Conservation (phyloP, 2,113 vertebrate species). For the Calidris pygmaea region DNA sequence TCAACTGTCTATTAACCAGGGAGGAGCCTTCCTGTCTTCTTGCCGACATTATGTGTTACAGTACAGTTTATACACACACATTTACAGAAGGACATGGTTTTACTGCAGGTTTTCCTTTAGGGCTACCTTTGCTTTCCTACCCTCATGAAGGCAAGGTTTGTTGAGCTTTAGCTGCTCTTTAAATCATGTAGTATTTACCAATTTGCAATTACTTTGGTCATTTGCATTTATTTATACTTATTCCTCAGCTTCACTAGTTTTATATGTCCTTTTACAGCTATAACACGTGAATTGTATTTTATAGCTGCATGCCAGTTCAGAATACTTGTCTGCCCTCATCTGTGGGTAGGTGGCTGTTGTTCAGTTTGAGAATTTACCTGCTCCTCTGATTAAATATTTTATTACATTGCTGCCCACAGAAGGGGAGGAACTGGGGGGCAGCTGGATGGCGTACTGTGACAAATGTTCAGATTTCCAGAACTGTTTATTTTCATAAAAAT, state of each 20-base stretch:
- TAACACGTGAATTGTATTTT: background rate
- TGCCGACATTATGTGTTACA: background rate
- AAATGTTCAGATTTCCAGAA: background rate
- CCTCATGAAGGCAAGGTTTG: background rate
- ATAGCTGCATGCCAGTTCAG: background rate
- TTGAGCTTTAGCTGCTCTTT: constrained; percentile 20
- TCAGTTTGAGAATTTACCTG: background rate
- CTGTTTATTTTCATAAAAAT: background rate
- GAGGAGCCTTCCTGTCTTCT: background rate
- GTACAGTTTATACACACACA: background rate
- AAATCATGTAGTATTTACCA: constrained; percentile 13
- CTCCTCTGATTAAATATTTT: constrained; percentile 1
- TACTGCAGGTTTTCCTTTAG: background rate
- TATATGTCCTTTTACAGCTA: background rate
- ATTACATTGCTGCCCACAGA: background rate
- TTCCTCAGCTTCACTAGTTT: constrained; percentile 20
- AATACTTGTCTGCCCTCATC: background rate
- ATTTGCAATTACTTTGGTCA: background rate
- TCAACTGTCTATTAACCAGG: background rate
- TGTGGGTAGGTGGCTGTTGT: background rate
- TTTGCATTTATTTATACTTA: constrained; percentile 22
- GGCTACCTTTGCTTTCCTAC: background rate
- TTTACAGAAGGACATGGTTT: background rate
- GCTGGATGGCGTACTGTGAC: background rate
- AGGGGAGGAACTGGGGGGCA: background rate